Evolutionary conservation across 2,888 invertebrate genomes (phyloP), one percentile per base, ranked within the genome.

Genomic region (Rotaria socialis): DNA sequence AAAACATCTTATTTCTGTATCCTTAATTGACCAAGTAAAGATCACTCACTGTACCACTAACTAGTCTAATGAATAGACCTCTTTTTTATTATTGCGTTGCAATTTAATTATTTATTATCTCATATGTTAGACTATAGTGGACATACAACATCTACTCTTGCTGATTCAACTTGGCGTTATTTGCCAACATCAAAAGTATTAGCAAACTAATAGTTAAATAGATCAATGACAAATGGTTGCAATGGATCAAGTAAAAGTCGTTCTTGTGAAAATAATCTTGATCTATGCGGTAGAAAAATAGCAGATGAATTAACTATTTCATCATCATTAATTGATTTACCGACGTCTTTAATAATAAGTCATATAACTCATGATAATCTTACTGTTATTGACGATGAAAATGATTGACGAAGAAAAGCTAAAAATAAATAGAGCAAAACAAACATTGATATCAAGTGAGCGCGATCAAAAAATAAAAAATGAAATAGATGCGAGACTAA

Each of bases 391-490:
- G 35, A 67, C 24, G 14, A 35, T 35, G 16, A 67, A 35, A 2
- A 67, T 27, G 67, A 67, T 50, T 50, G 50, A 50, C 50, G 50
- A 50, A 67, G 16, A 7, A 6, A 67, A 4, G 2, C 0, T 19
- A 67, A 67, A 35, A 67, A 19, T 67, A 67, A 35, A 35, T 16
- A 5, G 5, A 67, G 24, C 24, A 67, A 14, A 14, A 2, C 67
- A 35, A 35, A 35, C 67, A 27, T 35, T 35, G 1, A 67, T 67
- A 67, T 67, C 35, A 27, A 5, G 67, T 35, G 80, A 35, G 47
- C n/a, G 43, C n/a, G 80, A 80, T 47, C 80, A 80, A 80, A 80
- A 80, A 43, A 80, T 41, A 10, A 80, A 80, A 80, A 24, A 80
- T 47, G 43, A 80, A 80, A 80, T 80, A n/a, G 80, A 80, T 80